Base-by-base conservation (phyloP, 2,888 invertebrate species). In the Drosophila prostipennis region DNA sequence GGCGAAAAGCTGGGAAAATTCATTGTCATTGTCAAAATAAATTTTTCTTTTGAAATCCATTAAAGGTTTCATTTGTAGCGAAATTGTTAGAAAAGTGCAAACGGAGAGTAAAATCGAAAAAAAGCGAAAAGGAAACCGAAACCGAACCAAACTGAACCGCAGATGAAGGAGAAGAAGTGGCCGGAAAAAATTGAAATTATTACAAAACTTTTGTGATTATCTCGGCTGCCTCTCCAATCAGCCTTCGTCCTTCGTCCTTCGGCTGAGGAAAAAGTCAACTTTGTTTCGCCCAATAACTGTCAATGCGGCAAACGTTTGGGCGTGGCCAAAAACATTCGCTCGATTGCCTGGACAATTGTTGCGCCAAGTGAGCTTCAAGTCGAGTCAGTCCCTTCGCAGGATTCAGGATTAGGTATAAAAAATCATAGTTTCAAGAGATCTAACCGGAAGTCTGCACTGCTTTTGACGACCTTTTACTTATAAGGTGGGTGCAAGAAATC, bases 21-120 rank as follows among this genome's bases (percentile, higher is more conserved):
- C 79, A 79, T 78, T 80, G 79, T 80, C 79, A 80, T 80, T 78
- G 79, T 76, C 79, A 80, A 80, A 80, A 78, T 80, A 80, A 80
- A 79, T 80, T 80, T 80, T 79, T 74, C 70, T 80, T 79, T 79
- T 74, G 78, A 80, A 78, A 78, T 78, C 80, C 78, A 78, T 78
- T 78, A 80, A 78, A 80, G 78, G 67, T 78, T 75, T 79, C 80
- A 78, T 79, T 78, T 67, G 74, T 69, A 64, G 79, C 68, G 77
- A 79, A 77, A 79, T 74, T 79, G 74, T 79, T 77, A 55, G 79
- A 79, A 77, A 77, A 77, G 70, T 70, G 73, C 77, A 79, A 77
- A 77, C 78, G 65, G 65, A 60, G 52, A 61, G 46, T 45, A 43
- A 56, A 71, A 76, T 53, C 63, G 59, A 3, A 36, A 14, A 14